Conservation (phyloP, 2,797 vertebrate genomes). For the Pteropus rufus region DNA sequence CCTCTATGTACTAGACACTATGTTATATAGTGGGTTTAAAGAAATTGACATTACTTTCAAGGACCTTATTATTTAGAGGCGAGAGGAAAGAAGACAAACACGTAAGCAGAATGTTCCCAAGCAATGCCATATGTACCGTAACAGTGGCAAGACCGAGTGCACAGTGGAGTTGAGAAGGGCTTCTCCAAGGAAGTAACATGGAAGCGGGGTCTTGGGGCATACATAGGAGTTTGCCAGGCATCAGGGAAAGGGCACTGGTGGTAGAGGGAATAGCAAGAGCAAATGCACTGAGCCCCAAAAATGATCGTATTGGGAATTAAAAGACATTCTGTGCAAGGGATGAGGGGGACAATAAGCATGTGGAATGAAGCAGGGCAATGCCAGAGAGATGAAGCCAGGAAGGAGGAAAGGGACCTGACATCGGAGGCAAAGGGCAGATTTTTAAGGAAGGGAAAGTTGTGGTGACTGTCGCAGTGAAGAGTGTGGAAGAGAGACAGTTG, state of each 20-base stretch:
- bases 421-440: neutral
- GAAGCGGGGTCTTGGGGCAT: neutral
- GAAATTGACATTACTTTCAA: neutral
- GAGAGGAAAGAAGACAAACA: neutral
- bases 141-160: neutral
- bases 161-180: neutral
- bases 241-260: neutral
- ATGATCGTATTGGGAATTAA: neutral
- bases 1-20: neutral
- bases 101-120: neutral
- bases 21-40: neutral
- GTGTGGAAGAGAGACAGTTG: fast-evolving
- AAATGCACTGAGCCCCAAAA: neutral
- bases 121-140: neutral
- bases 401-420: neutral
- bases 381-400: neutral
- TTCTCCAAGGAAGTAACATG: neutral
- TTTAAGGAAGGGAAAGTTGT: neutral
- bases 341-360: neutral
- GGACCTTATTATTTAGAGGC: neutral
- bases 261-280: neutral
- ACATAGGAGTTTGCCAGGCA: neutral
- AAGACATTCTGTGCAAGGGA: neutral
- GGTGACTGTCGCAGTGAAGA: neutral
- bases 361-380: neutral